Evolutionary conservation across 2,113 vertebrate species (phyloP).

Genomic region (Petaurus breviceps): DNA sequence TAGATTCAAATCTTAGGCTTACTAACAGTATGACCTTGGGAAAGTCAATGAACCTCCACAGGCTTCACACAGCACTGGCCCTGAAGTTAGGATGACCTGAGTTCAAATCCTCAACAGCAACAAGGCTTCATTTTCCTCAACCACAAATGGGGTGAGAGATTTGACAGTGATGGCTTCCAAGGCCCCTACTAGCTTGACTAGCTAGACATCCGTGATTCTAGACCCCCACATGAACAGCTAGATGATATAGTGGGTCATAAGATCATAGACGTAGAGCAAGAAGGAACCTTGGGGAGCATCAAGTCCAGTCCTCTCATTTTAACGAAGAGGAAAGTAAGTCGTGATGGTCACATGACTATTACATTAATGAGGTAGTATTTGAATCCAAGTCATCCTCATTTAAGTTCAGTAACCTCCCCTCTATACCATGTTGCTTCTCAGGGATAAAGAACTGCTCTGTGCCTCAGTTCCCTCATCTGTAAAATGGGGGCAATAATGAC

Average conservation of each 20-base stretch:
- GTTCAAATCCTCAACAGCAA: no score
- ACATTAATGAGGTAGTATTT: neutral
- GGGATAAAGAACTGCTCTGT: no score
- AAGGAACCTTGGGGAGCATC: neutral
- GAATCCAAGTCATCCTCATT: neutral
- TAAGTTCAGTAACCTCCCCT: neutral
- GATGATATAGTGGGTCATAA: neutral
- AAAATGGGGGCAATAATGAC: neutral
- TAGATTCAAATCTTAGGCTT: neutral
- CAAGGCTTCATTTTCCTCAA: neutral
- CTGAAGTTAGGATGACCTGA: no score
- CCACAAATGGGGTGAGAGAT: neutral
- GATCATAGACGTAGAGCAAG: neutral
- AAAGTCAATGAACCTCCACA: neutral
- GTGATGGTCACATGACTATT: neutral
- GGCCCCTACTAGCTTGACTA: neutral
- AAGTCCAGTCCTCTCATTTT: neutral
- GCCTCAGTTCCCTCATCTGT: neutral
- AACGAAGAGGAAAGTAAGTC: neutral
- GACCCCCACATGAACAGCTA: neutral
- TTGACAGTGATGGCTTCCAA: neutral
- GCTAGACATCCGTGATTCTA: neutral
- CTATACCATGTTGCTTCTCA: neutral
- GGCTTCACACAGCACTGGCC: no score
- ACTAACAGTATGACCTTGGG: neutral